A percentile compares a stretch with the other conserved stretches of the same genome.
Evolutionary conservation across 2,113 vertebrate species (phyloP).

Genomic region (Clarias batrachus): DNA sequence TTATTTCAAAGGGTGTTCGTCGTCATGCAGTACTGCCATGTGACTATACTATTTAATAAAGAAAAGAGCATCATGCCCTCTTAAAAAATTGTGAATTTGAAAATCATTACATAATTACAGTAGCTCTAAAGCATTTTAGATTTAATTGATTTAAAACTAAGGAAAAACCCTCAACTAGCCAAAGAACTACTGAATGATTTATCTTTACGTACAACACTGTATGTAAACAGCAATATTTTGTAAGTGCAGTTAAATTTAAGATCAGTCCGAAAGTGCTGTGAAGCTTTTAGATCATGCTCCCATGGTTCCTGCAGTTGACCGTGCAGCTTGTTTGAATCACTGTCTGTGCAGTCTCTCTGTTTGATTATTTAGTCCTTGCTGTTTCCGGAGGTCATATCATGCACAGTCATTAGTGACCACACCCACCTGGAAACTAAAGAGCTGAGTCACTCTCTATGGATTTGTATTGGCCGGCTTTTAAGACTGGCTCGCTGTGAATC

Average conservation of each 20-base stretch:
- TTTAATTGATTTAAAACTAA: neutral
- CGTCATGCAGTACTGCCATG: neutral
- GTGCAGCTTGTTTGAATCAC: conserved; percentile 50
- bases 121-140: neutral
- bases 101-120: neutral
- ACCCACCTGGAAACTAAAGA: conserved; percentile 46
- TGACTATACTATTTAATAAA: neutral
- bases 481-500: neutral
- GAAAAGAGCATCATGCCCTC: neutral
- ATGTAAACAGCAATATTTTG: neutral
- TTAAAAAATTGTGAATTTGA: neutral
- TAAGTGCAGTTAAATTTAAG: neutral
- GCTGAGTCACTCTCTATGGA: conserved; percentile 61
- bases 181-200: neutral
- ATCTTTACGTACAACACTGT: neutral
- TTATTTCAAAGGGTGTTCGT: neutral
- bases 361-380: conserved; percentile 55
- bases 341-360: conserved; percentile 33
- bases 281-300: neutral
- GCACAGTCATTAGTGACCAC: conserved; percentile 49
- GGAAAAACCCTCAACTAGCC: neutral
- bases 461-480: neutral
- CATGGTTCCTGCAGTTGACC: neutral
- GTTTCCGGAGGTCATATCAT: conserved; percentile 55
- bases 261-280: neutral